Conservation (phyloP, 2,113 vertebrate species). For the Chaenocephalus aceratus region DNA sequence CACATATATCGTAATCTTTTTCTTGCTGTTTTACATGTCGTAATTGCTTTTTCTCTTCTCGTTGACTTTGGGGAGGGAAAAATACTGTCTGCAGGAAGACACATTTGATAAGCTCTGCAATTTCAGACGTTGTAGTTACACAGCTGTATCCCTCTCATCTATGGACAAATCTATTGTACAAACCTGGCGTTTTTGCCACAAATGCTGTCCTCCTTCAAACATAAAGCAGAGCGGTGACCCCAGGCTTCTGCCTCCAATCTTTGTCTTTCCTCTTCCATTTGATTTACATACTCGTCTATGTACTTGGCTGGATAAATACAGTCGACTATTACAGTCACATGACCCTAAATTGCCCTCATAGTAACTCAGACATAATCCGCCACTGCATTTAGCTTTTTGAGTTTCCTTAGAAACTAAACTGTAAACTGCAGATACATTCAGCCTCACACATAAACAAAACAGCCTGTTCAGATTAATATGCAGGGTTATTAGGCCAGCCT, state of each 20-base stretch:
- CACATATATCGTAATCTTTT: background rate
- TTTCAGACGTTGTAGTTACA: background rate
- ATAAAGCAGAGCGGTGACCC: background rate
- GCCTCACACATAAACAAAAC: constrained; percentile 9
- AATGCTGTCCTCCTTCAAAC: background rate
- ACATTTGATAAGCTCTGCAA: background rate
- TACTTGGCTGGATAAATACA: background rate
- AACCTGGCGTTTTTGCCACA: background rate
- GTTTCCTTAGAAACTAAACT: background rate
- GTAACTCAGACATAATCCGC: background rate
- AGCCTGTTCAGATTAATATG: background rate
- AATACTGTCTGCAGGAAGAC: background rate
- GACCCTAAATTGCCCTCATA: background rate
- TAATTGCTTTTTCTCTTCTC: background rate
- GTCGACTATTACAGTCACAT: background rate
- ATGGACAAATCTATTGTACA: background rate
- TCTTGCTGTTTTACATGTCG: background rate
- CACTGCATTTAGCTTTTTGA: background rate
- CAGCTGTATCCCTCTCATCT: background rate
- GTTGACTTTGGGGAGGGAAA: background rate
- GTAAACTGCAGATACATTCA: background rate
- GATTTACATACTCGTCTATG: background rate
- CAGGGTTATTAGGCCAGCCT: constrained; percentile 3
- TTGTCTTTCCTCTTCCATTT: background rate
- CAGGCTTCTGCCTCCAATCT: background rate